These are phyloP conservation scores for Bucorvus abyssinicus DNA, from an alignment of 2,797 vertebrate genomes.

Conservation along the genomic window DNA sequence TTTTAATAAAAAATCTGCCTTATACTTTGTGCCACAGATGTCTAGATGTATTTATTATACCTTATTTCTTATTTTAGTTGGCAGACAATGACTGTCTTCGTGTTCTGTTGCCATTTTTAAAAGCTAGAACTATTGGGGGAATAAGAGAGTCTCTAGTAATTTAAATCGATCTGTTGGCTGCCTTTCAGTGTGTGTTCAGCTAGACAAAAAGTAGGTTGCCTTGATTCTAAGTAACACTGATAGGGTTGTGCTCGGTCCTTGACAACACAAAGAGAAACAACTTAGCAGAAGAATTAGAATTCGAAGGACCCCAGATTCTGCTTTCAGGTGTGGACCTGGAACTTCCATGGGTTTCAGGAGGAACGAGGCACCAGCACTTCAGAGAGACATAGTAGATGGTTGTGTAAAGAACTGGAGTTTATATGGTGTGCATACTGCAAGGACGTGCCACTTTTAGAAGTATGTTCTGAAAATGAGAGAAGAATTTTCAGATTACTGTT, in stretches of 20 bases:
- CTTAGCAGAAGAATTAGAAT: neutral
- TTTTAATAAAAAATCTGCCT: neutral
- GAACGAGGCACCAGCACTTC: neutral
- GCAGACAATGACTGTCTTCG: neutral
- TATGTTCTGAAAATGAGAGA: neutral
- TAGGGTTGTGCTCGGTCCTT: accelerated
- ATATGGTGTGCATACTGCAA: neutral
- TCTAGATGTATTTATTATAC: neutral
- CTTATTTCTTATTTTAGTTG: neutral
- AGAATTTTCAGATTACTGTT: neutral
- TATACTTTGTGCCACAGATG: neutral
- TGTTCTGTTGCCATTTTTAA: neutral
- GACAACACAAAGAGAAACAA: neutral
- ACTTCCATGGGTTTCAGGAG: neutral
- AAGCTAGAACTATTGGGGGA: neutral
- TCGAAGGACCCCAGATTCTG: neutral
- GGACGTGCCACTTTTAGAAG: neutral
- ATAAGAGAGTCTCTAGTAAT: neutral
- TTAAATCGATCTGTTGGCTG: neutral
- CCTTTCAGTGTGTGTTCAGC: neutral
- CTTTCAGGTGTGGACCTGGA: neutral
- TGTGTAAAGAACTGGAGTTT: neutral
- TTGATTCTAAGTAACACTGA: neutral
- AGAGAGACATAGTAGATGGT: neutral
- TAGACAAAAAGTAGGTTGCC: neutral